Base-by-base conservation (phyloP, 1,140 invertebrate genomes). In the Anoplophora glabripennis region DNA sequence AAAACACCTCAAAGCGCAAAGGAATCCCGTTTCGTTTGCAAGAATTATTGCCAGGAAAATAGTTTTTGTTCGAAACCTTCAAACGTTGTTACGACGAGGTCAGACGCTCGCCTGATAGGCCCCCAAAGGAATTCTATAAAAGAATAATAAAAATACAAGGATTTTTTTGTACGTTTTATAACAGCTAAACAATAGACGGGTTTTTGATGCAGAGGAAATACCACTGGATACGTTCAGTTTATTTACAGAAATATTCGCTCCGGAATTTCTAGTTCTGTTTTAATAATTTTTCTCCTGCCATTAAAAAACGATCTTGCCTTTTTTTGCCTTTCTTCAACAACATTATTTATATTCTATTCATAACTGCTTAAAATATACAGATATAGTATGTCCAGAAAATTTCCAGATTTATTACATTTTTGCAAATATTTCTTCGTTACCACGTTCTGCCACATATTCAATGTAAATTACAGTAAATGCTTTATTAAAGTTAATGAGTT, bases 11-110 rank as follows among this genome's bases (percentile, higher is more conserved):
- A 59, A 55, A 54, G 60, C 47, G 54, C 58, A 62, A 44, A 62
- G 57, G 65, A 67, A 67, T 67, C 63, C 61, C 65, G 61, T 61
- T 64, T 60, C 51, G 48, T 34, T 18, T 10, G 21, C 15, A 53
- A 68, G 63, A 68, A 63, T 66, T 68, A 68, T 66, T 55, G 67
- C 59, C 59, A 58, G 61, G 64, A 54, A 66, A 63, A 61, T 66
- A 66, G 61, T 67, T 67, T 66, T 64, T 64, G 67, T 66, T 61
- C 53, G 62, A 65, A 62, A 67, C 64, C 64, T 64, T 68, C 63
- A 65, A 66, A 64, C 54, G 52, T 41, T 42, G 21, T 28, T 28
- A 48, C 18, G 34, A 21, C 64, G 64, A 69, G 67, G 67, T 69
- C 67, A 63, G 64, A 57, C 56, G 37, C 42, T 54, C 41, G 38